Evolutionary conservation across 2,888 invertebrate genomes (phyloP).

Genomic region (Volucella inflata): DNA sequence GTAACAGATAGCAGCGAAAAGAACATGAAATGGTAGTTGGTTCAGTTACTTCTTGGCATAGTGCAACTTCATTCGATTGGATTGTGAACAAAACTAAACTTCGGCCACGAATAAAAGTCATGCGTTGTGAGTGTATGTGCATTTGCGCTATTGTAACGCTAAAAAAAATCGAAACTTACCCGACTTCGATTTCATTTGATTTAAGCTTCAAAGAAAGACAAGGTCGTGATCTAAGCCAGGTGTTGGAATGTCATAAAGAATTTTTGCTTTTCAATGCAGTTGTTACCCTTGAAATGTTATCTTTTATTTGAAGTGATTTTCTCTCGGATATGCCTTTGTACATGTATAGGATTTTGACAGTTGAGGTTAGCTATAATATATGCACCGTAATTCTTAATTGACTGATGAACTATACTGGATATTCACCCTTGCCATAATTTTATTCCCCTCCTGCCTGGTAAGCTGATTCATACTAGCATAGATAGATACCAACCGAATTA

Average conservation of each 20-base stretch:
- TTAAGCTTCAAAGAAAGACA: slow-evolving; percentile 44
- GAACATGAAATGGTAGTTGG: slow-evolving; percentile 46
- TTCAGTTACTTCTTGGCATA: neutral
- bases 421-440: too few species aligned
- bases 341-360: too few species aligned
- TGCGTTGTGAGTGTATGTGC: neutral
- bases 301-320: too few species aligned
- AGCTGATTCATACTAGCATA: too few species aligned
- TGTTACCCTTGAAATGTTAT: neutral
- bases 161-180: slow-evolving; percentile 66
- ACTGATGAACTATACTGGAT: too few species aligned
- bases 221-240: slow-evolving; percentile 43
- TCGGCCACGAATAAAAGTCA: neutral
- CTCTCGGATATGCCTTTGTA: too few species aligned
- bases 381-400: too few species aligned
- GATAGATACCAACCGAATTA: too few species aligned
- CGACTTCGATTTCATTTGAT: slow-evolving; percentile 54
- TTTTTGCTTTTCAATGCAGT: slow-evolving; percentile 6
- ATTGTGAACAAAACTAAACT: neutral
- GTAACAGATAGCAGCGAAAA: slow-evolving; percentile 34
- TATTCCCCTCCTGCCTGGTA: too few species aligned
- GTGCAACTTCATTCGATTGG: slow-evolving; percentile 17
- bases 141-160: slow-evolving; percentile 18
- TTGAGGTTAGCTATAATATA: too few species aligned
- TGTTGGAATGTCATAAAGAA: slow-evolving; percentile 14